Conservation (phyloP, 2,113 vertebrate species). For the Saiga tatarica region DNA sequence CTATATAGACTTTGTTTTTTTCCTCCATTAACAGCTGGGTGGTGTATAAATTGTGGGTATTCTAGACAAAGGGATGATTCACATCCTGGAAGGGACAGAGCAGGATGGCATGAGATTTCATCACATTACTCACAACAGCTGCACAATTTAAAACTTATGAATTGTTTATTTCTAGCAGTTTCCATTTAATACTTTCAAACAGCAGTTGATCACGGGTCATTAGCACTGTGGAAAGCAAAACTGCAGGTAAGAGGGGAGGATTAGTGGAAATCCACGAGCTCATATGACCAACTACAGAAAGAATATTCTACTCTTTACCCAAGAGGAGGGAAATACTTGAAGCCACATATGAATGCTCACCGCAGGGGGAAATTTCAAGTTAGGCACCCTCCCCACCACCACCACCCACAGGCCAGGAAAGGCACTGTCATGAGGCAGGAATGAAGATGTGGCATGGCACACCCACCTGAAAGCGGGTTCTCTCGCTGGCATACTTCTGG, state of each 20-base stretch:
- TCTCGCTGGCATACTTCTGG: constrained; percentile 95
- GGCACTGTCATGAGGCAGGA: neutral
- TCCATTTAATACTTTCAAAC: neutral
- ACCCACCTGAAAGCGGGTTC: constrained; percentile 96
- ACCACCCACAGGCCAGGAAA: neutral
- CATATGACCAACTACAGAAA: neutral
- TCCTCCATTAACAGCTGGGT: neutral
- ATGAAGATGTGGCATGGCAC: accelerated
- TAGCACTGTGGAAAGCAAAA: neutral
- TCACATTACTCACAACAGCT: neutral
- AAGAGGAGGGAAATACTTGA: neutral
- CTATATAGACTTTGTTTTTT: neutral
- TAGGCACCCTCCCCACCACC: neutral
- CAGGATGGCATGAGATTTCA: neutral
- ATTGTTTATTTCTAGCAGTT: neutral
- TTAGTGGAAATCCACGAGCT: neutral
- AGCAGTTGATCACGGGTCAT: neutral
- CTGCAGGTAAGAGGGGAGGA: neutral
- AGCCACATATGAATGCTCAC: neutral
- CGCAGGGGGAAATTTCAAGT: neutral
- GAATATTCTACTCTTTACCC: neutral
- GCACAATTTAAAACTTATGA: neutral
- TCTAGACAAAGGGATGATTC: neutral
- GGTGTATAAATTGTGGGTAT: no score
- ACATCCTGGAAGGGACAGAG: neutral